phyloP scores from a whole-genome alignment of 2,888 invertebrate genomes.

The Orchesellides sinensis region DNA sequence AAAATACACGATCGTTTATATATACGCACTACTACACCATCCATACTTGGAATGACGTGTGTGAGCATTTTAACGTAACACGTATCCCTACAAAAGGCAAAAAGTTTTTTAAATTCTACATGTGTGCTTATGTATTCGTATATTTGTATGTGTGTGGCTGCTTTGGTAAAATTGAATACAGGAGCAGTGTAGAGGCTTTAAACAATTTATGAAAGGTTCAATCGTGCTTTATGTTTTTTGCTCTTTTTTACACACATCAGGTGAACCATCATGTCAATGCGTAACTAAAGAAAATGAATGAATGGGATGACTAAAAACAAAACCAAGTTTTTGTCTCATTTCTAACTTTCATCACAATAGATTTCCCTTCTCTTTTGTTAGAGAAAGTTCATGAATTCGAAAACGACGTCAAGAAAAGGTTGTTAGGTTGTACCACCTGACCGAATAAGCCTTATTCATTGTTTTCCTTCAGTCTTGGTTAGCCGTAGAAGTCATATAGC shows the following conservation, averaged over 20 bases:
- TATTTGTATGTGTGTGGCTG: constrained; percentile 2
- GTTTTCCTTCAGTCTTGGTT: no score
- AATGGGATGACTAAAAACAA: constrained; percentile 39
- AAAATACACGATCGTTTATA: constrained; percentile 42
- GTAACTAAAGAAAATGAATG: constrained; percentile 22
- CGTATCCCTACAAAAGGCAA: not conserved
- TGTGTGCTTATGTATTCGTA: not conserved
- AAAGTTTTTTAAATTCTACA: not conserved
- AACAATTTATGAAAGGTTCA: constrained; percentile 45
- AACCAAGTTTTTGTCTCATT: constrained; percentile 19
- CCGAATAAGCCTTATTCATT: no score
- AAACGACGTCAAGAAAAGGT: no score
- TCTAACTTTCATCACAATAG: constrained; percentile 2
- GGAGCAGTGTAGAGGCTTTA: not conserved
- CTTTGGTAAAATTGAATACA: constrained; percentile 37
- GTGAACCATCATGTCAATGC: constrained; percentile 59
- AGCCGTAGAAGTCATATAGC: no score
- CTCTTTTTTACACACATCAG: constrained; percentile 15
- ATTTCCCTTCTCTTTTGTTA: not conserved
- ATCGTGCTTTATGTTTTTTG: constrained; percentile 28
- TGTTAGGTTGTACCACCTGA: no score
- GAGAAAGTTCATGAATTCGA: constrained; percentile 16
- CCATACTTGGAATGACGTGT: not conserved
- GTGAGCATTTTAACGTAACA: not conserved
- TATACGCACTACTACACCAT: not conserved